Percentiles rank a stretch among this genome's conserved stretches.
These are phyloP conservation scores for Pterostichus madidus DNA, from an alignment of 2,888 invertebrate species.

Conservation along the genomic window DNA sequence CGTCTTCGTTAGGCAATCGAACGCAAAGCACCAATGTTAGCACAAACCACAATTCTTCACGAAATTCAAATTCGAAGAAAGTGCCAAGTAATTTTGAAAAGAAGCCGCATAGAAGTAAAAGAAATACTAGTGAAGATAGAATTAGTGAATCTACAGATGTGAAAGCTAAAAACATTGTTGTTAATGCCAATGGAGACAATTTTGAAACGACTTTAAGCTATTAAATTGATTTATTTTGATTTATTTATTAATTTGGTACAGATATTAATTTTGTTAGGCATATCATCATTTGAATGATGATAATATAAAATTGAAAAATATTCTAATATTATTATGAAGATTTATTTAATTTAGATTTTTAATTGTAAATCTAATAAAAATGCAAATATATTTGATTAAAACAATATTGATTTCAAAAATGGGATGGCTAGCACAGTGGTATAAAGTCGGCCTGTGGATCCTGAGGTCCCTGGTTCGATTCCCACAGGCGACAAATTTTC, in stretches of 20 bases:
- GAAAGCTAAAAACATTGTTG: slow-evolving; percentile 73
- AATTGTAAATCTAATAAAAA: too few species aligned
- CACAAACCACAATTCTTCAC: slow-evolving; percentile 71
- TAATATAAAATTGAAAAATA: background rate
- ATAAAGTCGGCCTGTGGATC: too few species aligned
- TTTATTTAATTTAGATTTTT: too few species aligned
- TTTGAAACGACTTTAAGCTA: slow-evolving; percentile 73
- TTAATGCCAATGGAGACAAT: slow-evolving; percentile 74
- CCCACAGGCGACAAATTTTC: too few species aligned
- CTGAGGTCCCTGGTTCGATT: too few species aligned
- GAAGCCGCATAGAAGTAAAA: slow-evolving; percentile 54
- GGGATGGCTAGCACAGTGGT: too few species aligned
- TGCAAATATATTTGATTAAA: too few species aligned
- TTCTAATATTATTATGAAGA: too few species aligned
- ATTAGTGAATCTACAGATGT: slow-evolving; percentile 43
- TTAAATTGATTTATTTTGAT: slow-evolving; percentile 15
- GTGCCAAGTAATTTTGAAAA: slow-evolving; percentile 50
- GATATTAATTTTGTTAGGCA: background rate
- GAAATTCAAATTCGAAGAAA: slow-evolving; percentile 70
- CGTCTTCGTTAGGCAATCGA: slow-evolving; percentile 74
- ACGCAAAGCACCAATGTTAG: slow-evolving; percentile 77
- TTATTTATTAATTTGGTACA: slow-evolving; percentile 1
- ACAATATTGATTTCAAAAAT: too few species aligned
- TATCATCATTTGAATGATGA: background rate
- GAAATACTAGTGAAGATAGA: slow-evolving; percentile 46